Base-by-base conservation (phyloP, 2,113 vertebrate genomes). In the Caranx ignobilis region DNA sequence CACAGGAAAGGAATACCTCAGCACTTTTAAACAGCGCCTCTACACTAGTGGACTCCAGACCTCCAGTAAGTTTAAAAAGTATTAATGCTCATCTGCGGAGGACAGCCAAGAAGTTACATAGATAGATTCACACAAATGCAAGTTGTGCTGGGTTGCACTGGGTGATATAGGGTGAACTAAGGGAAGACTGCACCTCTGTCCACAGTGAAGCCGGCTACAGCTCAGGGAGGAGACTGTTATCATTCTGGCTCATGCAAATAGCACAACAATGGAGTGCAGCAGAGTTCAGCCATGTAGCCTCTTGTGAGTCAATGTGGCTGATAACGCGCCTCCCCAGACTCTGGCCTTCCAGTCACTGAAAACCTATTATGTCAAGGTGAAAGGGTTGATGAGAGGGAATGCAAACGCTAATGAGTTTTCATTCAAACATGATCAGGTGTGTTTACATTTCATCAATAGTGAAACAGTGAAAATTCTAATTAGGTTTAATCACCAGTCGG, bases 231-330 rank as follows among this genome's bases (percentile, higher is more conserved):
- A 57, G 79, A 77, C 79, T 3, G 71, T 85, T 90, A 90, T 88
- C 79, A 66, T 57, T 39, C 59, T 26, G 31, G 50, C 66, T 43
- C 56, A 87, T 83, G 83, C 86, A 88, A 88, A 87, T 59, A 82
- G 55, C 21, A 16, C 50, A 66, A 89, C 79, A 84, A 88, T 62
- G 62, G 69, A 62, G 63, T 2, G 70, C 65, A 72, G 77, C 71
- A 75, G 60, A 77, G 80, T 76, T 78, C 9, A 64, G 71, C 76
- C 6, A 3, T 69, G 87, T 37, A 39, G 62, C 79, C 84, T 87
- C 64, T 84, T 84, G 83, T 83, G 59, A 91, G 74, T 78, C 77
- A 82, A 43, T 79, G 75, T 43, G 72, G 69, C 75, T 74, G 84
- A 90, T 86, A 85, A 86, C 15, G 5, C n/a, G 68, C 3, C 70